Percentiles rank a stretch among this genome's conserved stretches.
Conservation (phyloP, 1,140 invertebrate genomes). For the Ceratina calcarata region DNA sequence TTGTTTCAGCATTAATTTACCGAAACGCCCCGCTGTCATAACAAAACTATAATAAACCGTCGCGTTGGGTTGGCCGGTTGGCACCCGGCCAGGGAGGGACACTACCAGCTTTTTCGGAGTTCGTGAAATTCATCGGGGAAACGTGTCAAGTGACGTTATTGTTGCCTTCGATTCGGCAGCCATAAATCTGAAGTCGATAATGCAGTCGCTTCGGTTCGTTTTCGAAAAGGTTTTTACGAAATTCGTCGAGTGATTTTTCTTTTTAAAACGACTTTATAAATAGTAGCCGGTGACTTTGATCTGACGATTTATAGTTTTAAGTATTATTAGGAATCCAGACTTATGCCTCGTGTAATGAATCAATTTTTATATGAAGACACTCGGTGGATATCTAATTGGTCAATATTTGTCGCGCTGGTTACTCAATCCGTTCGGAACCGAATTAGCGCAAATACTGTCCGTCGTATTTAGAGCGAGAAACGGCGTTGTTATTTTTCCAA, state of each 20-base stretch:
- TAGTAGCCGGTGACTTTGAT: no score
- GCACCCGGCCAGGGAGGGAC: conserved; percentile 57
- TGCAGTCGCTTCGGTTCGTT: conserved; percentile 24
- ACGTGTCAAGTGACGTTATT: conserved; percentile 45
- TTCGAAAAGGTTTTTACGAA: neutral
- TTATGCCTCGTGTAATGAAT: no score
- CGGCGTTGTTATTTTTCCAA: conserved; percentile 30
- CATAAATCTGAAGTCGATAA: conserved; percentile 29
- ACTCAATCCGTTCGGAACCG: conserved; percentile 11
- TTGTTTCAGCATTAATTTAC: conserved; percentile 80
- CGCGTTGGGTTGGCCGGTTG: conserved; percentile 43
- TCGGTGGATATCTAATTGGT: no score
- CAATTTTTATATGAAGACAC: no score
- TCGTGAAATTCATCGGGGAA: conserved; percentile 46
- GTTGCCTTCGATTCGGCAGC: conserved; percentile 22
- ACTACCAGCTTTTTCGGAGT: conserved; percentile 33
- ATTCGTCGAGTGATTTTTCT: neutral
- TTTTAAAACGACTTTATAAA: neutral
- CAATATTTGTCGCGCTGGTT: neutral
- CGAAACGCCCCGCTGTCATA: conserved; percentile 77
- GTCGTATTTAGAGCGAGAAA: conserved; percentile 40
- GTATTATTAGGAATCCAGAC: no score
- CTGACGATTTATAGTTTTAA: no score
- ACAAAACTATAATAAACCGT: conserved; percentile 81
- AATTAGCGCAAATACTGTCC: conserved; percentile 22